Evolutionary conservation across 2,888 invertebrate species (phyloP), one percentile per base, ranked within the genome.

Genomic region (Oscheius myriophilus): DNA sequence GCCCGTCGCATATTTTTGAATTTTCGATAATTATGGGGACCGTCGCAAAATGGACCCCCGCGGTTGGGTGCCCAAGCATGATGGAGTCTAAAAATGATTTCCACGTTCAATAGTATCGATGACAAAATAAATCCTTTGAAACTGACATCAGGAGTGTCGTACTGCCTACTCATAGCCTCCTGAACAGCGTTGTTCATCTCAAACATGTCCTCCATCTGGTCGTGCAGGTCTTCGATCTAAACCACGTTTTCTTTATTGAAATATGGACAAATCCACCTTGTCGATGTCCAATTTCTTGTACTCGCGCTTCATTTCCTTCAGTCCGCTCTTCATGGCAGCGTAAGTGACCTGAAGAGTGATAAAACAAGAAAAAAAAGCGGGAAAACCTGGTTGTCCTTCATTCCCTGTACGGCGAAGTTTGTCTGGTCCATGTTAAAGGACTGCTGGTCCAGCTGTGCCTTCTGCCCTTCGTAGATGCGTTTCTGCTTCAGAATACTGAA

Each of bases 391-490:
- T 83, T 85, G 66, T 85, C 85, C 58, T 97, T 97, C 33, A 97
- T 89, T 0, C 95, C 93, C 88, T 97, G 96, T 65, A 95, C 93
- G 0, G 96, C 93, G 88, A 93, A 96, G 88, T 97, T 96, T 1
- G 96, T 93, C 88, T 98, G 98, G 87, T 98, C 98, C 93, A 99
- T 95, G 87, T 98, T 98, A 87, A 98, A 99, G 0, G 95, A 93
- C 87, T 99, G 98, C 72, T 94, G 92, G 77, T 93, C 90, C 63
- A 98, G 90, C 87, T 92, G 94, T 46, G 95, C 95, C 1, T 93
- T 90, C 88, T 98, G 97, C 75, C 92, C 91, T 87, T 98, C 98
- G 88, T 97, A 94, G 89, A 82, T 82, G 90, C 95, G 95, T 87
- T 94, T 94, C 88, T 98, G 98, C 87, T 96, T 97, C 2, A 98